Evolutionary conservation across 2,888 invertebrate species (phyloP).

Genomic region (Coecobrya sp.): DNA sequence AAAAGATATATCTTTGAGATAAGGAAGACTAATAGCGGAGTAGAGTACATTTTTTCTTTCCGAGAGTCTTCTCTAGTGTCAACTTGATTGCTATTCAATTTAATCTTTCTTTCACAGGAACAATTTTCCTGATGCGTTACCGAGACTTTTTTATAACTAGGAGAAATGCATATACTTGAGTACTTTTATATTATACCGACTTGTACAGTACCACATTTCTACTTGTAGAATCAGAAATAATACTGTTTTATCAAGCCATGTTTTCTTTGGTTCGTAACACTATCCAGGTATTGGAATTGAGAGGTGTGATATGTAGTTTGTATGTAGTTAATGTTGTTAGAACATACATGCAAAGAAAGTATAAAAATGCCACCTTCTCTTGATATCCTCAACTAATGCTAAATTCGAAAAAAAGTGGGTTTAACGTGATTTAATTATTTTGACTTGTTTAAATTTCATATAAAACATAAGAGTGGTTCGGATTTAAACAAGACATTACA

Average conservation of each 20-base stretch:
- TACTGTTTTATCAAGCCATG: neutral
- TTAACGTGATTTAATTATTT: constrained; percentile 42
- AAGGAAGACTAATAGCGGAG: constrained; percentile 51
- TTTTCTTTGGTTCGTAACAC: constrained; percentile 21
- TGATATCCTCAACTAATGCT: neutral
- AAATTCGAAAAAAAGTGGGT: neutral
- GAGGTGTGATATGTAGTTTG: constrained; percentile 3
- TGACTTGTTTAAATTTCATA: constrained; percentile 25
- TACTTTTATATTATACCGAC: neutral
- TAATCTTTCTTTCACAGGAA: constrained; percentile 68
- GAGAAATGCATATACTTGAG: neutral
- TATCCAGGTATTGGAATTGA: constrained; percentile 40
- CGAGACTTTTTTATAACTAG: constrained; percentile 22
- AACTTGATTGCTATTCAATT: constrained; percentile 74
- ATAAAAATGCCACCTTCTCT: neutral
- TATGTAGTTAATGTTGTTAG: neutral
- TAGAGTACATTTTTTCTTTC: constrained; percentile 43
- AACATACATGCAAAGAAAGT: neutral
- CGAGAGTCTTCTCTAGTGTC: constrained; percentile 62
- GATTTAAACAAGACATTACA: constrained; percentile 13
- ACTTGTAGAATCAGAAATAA: neutral
- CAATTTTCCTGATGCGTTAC: constrained; percentile 47
- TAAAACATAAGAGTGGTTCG: neutral
- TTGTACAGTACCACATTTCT: neutral
- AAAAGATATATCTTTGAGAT: constrained; percentile 64